Conservation (phyloP, 2,888 invertebrate genomes). For the Eledona agricola region DNA sequence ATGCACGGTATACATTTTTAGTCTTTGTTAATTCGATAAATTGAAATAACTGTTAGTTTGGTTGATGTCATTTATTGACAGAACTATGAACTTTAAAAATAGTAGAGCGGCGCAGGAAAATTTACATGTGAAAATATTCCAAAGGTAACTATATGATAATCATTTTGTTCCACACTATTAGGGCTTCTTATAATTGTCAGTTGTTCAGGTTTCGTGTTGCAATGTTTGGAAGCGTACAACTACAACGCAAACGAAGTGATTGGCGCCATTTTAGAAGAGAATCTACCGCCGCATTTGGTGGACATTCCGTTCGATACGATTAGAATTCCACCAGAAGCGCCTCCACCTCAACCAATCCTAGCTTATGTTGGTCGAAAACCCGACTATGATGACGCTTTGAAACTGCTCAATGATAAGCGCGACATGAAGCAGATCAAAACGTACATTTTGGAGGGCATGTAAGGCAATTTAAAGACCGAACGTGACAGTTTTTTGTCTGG, state of each 20-base stretch:
- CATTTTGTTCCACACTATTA: no score
- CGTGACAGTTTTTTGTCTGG: background rate
- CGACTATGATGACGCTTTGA: constrained; percentile 68
- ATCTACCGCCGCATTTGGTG: constrained; percentile 64
- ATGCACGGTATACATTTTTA: no score
- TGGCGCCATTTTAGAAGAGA: constrained; percentile 82
- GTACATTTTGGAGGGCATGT: constrained; percentile 53
- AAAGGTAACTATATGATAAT: no score
- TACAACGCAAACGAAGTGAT: constrained; percentile 81
- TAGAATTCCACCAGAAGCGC: constrained; percentile 71
- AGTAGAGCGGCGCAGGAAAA: no score
- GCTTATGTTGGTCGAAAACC: constrained; percentile 69
- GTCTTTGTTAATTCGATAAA: no score
- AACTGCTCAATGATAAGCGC: constrained; percentile 76
- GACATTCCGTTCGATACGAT: constrained; percentile 57
- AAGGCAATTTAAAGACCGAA: constrained; percentile 42
- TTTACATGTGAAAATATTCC: no score
- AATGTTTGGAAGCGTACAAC: constrained; percentile 79
- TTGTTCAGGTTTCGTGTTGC: constrained; percentile 69
- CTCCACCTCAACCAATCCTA: constrained; percentile 51
- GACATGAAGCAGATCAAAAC: constrained; percentile 63
- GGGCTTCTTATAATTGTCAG: constrained; percentile 1
- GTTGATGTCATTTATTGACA: no score
- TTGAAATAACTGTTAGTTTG: no score
- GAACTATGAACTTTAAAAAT: no score